A percentile compares a stretch with the other conserved stretches of the same genome.
Conservation (phyloP, 2,888 invertebrate genomes). For the Silvanus unidentatus region DNA sequence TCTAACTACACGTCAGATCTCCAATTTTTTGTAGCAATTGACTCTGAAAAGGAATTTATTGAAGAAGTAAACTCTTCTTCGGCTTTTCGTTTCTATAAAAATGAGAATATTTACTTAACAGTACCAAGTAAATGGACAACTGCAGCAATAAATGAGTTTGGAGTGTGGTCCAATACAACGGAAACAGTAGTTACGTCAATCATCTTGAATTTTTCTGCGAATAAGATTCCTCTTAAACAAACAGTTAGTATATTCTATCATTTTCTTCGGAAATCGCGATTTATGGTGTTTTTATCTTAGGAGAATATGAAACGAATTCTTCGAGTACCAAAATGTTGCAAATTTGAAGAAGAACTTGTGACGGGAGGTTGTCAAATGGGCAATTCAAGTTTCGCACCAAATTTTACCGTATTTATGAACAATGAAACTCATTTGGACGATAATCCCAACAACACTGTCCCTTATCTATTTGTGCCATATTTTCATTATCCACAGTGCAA, state of each 20-base stretch:
- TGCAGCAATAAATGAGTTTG: conserved; percentile 29
- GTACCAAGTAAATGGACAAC: conserved; percentile 23
- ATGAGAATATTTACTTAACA: conserved; percentile 25
- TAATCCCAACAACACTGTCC: conserved; percentile 7
- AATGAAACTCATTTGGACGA: conserved; percentile 21
- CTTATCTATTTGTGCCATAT: conserved; percentile 15
- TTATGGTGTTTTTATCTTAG: too few relatives aligned
- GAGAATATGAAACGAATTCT: conserved; percentile 8
- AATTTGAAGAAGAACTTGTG: not conserved
- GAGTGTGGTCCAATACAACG: conserved; percentile 20
- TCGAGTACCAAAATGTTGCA: conserved; percentile 30
- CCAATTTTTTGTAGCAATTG: too few relatives aligned
- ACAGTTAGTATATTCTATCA: too few relatives aligned
- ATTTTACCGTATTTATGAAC: conserved; percentile 15
- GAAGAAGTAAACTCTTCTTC: too few relatives aligned
- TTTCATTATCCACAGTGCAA: conserved; percentile 8
- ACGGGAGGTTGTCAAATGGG: not conserved
- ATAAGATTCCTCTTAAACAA: too few relatives aligned
- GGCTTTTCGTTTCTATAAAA: conserved; percentile 19
- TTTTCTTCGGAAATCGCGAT: too few relatives aligned
- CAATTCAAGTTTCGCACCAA: too few relatives aligned
- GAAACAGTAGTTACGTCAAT: not conserved
- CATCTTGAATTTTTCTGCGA: not conserved
- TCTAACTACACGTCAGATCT: conserved; percentile 16
- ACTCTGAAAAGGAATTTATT: too few relatives aligned